phyloP scores from a whole-genome alignment of 2,888 invertebrate species.

The Hydroisotoma schaefferi region DNA sequence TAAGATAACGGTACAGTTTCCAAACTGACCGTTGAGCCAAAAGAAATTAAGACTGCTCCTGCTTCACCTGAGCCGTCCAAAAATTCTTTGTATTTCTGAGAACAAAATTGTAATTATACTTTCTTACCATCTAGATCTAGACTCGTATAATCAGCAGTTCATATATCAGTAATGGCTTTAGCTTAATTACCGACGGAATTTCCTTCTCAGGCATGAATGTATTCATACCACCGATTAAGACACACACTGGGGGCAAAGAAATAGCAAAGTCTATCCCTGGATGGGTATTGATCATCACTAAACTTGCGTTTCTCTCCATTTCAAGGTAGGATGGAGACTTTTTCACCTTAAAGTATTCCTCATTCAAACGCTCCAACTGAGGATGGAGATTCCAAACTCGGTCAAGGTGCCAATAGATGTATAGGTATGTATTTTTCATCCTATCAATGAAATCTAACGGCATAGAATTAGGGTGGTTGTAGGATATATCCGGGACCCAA shows the following conservation, averaged over 20 bases:
- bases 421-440: conserved; percentile 21
- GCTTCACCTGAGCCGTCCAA: conserved; percentile 36
- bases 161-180: background rate
- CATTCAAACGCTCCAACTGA: conserved; percentile 5
- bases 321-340: conserved; percentile 22
- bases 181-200: conserved; percentile 24
- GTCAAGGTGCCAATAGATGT: conserved; percentile 17
- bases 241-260: conserved; percentile 37
- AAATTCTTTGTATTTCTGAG: conserved; percentile 32
- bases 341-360: background rate
- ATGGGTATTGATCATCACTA: conserved; percentile 45
- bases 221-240: conserved; percentile 43
- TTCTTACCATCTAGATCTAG: no score
- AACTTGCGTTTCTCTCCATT: conserved; percentile 32
- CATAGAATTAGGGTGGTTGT: no score
- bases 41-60: conserved; percentile 45
- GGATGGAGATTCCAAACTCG: conserved; percentile 18
- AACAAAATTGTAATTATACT: background rate
- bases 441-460: no score
- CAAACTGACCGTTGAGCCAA: conserved; percentile 45
- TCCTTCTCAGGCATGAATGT: conserved; percentile 32
- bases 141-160: background rate
- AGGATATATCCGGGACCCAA: conserved; percentile 24
- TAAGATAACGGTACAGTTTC: conserved; percentile 32
- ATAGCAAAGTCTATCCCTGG: conserved; percentile 40